Percentiles rank a stretch among this genome's conserved stretches.
Evolutionary conservation across 2,113 vertebrate species (phyloP).

Genomic region (Datnioides undecimradiatus): DNA sequence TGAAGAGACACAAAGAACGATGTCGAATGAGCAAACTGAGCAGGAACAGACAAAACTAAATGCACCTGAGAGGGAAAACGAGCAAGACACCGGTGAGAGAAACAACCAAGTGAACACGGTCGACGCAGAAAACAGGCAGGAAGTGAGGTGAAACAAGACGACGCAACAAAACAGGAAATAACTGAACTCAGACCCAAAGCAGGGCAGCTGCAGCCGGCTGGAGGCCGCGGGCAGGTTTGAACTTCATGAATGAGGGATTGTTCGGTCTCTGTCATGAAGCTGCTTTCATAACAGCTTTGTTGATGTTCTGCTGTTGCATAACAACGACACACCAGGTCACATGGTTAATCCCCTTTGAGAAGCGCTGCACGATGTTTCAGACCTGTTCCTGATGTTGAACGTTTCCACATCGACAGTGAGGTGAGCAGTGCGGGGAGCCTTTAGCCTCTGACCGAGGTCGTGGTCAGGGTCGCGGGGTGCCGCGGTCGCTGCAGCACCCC

Average conservation of each 20-base stretch:
- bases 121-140: not conserved
- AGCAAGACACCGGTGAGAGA: too few species aligned
- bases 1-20: too few species aligned
- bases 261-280: not conserved
- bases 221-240: not conserved
- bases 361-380: not conserved
- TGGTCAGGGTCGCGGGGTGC: too few species aligned
- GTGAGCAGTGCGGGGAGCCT: not conserved
- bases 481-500: too few species aligned
- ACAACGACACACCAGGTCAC: not conserved
- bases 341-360: not conserved
- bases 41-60: too few species aligned
- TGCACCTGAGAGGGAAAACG: too few species aligned
- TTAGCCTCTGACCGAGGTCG: too few species aligned
- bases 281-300: not conserved
- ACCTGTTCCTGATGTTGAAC: not conserved
- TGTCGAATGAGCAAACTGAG: too few species aligned
- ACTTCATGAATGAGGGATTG: not conserved
- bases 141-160: not conserved
- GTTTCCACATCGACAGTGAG: not conserved
- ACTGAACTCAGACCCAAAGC: too few species aligned
- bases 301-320: not conserved
- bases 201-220: not conserved
- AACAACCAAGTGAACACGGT: too few species aligned
- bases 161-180: too few species aligned